A percentile compares a stretch with the other conserved stretches of the same genome.
These are phyloP conservation scores for Pegoplata infirma DNA, from an alignment of 2,888 invertebrate genomes.

Conservation along the genomic window DNA sequence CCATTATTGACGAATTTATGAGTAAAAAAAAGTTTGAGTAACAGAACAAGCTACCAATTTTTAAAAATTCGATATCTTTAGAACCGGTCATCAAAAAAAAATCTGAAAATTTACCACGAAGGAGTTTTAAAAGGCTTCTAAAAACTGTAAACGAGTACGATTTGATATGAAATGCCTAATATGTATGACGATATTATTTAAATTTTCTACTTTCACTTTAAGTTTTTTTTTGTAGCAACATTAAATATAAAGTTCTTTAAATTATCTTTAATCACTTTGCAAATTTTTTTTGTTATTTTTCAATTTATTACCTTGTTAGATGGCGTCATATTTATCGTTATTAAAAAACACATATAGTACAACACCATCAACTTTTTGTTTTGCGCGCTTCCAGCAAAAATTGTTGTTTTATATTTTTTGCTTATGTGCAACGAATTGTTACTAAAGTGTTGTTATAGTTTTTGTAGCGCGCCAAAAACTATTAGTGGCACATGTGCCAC, in stretches of 20 bases:
- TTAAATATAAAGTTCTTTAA: conserved; percentile 9
- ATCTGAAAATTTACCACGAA: too few species aligned
- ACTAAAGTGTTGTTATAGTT: conserved; percentile 55
- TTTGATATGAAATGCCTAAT: too few species aligned
- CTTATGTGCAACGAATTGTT: conserved; percentile 53
- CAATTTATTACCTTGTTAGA: conserved; percentile 54
- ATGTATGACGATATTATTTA: background rate
- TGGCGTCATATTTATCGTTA: conserved; percentile 57
- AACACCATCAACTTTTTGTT: conserved; percentile 19
- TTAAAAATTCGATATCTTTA: too few species aligned
- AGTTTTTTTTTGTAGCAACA: background rate
- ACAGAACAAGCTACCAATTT: too few species aligned
- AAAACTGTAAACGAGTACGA: too few species aligned
- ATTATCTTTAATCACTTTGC: conserved; percentile 50
- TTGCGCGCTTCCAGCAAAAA: conserved; percentile 27
- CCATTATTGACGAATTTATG: too few species aligned
- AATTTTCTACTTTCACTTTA: background rate
- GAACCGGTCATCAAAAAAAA: too few species aligned
- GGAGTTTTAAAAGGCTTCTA: too few species aligned
- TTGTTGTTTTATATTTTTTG: conserved; percentile 6
- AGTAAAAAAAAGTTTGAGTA: too few species aligned
- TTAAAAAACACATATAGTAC: background rate
- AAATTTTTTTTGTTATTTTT: conserved; percentile 7
- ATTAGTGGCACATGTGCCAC: conserved; percentile 60
- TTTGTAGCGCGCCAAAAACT: conserved; percentile 60